Percentiles rank a stretch among this genome's conserved stretches.
Evolutionary conservation across 2,113 vertebrate species (phyloP).

Genomic region (Mesocricetus auratus): DNA sequence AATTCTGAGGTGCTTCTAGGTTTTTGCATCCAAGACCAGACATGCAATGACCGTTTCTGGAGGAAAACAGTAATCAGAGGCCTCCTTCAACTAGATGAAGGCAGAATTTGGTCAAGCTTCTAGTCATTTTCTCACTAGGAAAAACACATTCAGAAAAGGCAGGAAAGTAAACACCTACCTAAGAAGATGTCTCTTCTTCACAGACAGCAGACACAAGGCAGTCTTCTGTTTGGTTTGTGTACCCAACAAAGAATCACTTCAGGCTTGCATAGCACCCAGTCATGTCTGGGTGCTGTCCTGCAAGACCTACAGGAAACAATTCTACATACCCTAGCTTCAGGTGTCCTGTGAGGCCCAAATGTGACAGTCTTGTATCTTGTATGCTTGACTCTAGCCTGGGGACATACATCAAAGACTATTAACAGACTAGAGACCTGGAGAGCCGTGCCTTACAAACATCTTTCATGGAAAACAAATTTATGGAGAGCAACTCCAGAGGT

Average conservation of each 20-base stretch:
- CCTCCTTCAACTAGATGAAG: not conserved
- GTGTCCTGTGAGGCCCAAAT: too few species aligned
- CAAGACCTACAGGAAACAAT: not conserved
- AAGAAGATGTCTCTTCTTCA: not conserved
- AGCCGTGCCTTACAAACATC: not conserved
- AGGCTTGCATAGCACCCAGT: not conserved
- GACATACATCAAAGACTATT: not conserved
- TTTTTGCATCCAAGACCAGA: not conserved
- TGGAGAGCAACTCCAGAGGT: not conserved
- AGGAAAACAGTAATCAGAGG: not conserved
- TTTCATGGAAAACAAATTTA: not conserved
- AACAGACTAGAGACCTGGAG: not conserved
- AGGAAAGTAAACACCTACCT: not conserved
- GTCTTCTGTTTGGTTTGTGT: not conserved
- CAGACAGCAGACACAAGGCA: not conserved
- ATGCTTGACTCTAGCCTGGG: too few species aligned
- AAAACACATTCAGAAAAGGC: not conserved
- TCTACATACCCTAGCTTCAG: not conserved
- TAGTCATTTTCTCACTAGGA: not conserved
- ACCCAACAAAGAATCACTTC: not conserved
- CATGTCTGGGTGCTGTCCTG: not conserved
- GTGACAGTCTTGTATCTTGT: not conserved
- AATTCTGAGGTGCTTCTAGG: rapidly evolving
- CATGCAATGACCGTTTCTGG: not conserved
- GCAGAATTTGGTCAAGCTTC: not conserved